Evolutionary conservation across 2,888 invertebrate genomes (phyloP).

Genomic region (Agrenia bidenticulata): DNA sequence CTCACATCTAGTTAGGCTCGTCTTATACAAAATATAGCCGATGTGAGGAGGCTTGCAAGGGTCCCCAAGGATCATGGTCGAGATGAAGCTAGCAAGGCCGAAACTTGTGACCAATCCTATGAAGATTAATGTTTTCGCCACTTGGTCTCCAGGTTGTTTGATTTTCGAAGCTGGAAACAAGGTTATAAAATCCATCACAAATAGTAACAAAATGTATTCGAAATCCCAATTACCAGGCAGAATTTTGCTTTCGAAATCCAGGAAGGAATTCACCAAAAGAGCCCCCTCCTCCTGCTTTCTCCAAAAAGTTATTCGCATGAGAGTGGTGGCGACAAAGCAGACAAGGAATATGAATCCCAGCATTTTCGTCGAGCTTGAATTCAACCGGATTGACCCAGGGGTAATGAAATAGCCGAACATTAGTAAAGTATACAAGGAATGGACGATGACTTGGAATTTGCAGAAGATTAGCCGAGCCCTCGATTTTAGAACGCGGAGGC

Average conservation of each 20-base stretch:
- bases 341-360: slow-evolving; percentile 30
- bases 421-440: slow-evolving; percentile 13
- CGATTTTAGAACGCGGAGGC: slow-evolving; percentile 16
- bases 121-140: slow-evolving; percentile 21
- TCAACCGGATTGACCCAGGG: slow-evolving; percentile 15
- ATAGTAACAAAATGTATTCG: too few species aligned
- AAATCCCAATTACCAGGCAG: slow-evolving; percentile 22
- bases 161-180: too few species aligned
- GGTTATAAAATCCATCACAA: neutral
- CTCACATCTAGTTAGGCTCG: neutral
- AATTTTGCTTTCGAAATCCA: slow-evolving; percentile 22
- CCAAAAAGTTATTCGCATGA: slow-evolving; percentile 17
- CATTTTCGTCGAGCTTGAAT: slow-evolving; percentile 21
- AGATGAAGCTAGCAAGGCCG: slow-evolving; percentile 29
- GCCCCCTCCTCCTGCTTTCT: slow-evolving; percentile 20
- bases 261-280: slow-evolving; percentile 17
- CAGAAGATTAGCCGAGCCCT: neutral
- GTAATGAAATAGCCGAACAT: slow-evolving; percentile 21
- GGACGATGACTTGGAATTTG: slow-evolving; percentile 7
- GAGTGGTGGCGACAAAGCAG: slow-evolving; percentile 20
- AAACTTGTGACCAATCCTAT: slow-evolving; percentile 30
- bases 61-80: slow-evolving; percentile 28
- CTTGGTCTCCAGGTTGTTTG: slow-evolving; percentile 14
- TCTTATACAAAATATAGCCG: slow-evolving; percentile 30
- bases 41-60: slow-evolving; percentile 40